Percentiles rank a stretch among this genome's conserved stretches.
Conservation (phyloP, 1,140 invertebrate species). For the Ctenoplectra terminalis region DNA sequence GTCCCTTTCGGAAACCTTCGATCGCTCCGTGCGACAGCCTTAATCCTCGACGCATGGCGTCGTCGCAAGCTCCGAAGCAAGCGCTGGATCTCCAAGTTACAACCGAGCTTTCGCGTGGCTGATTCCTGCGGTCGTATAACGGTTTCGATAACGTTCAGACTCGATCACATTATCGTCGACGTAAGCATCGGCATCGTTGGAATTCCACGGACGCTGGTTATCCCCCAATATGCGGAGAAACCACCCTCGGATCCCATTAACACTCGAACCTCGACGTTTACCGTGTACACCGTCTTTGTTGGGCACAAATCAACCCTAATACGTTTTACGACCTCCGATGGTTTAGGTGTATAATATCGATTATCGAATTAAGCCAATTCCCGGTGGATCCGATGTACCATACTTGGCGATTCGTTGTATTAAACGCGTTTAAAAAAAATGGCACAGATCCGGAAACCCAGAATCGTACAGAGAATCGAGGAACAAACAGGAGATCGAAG, state of each 20-base stretch:
- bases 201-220: conserved; percentile 26
- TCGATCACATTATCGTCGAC: conserved; percentile 31
- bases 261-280: conserved; percentile 4
- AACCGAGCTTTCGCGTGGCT: conserved; percentile 4
- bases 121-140: conserved; percentile 30
- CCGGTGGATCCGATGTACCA: too few relatives aligned
- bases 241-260: conserved; percentile 10
- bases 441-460: not conserved
- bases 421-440: too few relatives aligned
- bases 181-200: not conserved
- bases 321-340: not conserved
- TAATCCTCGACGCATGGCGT: not conserved
- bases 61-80: not conserved
- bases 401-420: too few relatives aligned
- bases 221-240: conserved; percentile 36
- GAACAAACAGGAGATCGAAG: not conserved
- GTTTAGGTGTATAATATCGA: not conserved
- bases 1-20: not conserved
- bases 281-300: not conserved
- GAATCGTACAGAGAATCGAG: not conserved
- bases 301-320: conserved; percentile 1
- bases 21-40: not conserved
- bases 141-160: conserved; percentile 5
- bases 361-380: too few relatives aligned
- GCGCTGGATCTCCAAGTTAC: not conserved